Evolutionary conservation across 2,888 invertebrate species (phyloP).

Genomic region (Tenthredo notha): DNA sequence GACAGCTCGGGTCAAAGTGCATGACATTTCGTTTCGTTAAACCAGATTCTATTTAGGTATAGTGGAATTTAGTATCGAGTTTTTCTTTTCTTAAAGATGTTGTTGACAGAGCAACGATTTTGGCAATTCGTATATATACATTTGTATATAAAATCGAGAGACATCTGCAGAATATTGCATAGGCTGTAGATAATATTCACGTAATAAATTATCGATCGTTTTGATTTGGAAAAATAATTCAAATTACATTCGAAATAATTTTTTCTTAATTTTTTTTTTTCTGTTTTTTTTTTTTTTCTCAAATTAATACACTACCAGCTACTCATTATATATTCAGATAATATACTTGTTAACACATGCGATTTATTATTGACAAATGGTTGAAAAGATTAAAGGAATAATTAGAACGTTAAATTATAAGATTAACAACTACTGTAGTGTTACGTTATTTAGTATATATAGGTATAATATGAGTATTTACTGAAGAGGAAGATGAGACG

Average conservation of each 20-base stretch:
- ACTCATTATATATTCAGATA: neutral
- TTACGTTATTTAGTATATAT: conserved; percentile 4
- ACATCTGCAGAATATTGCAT: neutral
- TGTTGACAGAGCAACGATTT: neutral
- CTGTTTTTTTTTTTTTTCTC: neutral
- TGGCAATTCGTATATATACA: neutral
- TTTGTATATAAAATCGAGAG: neutral
- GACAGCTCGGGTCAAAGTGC: conserved; percentile 43
- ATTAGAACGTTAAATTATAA: neutral
- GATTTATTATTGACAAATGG: neutral
- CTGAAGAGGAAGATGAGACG: neutral
- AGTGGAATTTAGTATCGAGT: neutral
- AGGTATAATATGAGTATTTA: neutral
- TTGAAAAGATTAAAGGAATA: neutral
- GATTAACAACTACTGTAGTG: neutral
- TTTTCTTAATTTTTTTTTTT: neutral
- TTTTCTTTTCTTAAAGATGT: neutral
- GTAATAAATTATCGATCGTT: neutral
- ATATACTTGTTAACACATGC: neutral
- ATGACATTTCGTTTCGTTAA: neutral
- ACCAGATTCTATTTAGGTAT: neutral
- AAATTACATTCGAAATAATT: neutral
- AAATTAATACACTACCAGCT: neutral
- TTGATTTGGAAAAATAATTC: neutral
- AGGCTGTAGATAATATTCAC: neutral